These are phyloP conservation scores for Myotis daubentonii DNA, from an alignment of 2,797 vertebrate genomes.

Conservation along the genomic window DNA sequence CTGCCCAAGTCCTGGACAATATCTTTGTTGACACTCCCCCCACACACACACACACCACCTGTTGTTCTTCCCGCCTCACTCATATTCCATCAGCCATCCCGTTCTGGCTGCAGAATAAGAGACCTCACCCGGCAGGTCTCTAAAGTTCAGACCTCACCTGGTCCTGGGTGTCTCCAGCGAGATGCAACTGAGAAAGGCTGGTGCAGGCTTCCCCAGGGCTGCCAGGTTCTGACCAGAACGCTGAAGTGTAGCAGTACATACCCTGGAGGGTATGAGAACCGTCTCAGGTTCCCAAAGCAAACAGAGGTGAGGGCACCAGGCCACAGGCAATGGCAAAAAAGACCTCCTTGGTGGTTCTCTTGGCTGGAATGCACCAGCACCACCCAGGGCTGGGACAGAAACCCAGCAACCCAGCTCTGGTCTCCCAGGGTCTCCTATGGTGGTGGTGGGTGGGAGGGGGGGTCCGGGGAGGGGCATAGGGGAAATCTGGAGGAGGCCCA, in stretches of 20 bases:
- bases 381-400: not conserved
- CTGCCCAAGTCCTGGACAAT: not conserved
- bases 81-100: not conserved
- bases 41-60: no score
- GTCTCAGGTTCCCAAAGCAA: conserved; percentile 60
- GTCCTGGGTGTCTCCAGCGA: not conserved
- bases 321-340: conserved; percentile 18
- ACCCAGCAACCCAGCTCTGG: not conserved
- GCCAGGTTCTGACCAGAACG: conserved; percentile 53
- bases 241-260: not conserved
- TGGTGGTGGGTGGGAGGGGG: accelerated
- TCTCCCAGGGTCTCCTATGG: not conserved
- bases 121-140: not conserved
- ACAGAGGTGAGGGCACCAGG: not conserved
- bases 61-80: not conserved
- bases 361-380: not conserved
- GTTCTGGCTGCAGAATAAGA: not conserved
- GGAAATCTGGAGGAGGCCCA: not conserved
- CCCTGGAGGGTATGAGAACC: not conserved
- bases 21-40: not conserved
- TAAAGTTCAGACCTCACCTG: conserved; percentile 1
- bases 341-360: not conserved
- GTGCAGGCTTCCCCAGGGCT: not conserved
- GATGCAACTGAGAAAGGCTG: conserved; percentile 20
- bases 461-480: no score